Evolutionary conservation across 2,113 vertebrate species (phyloP), one percentile per base, ranked within the genome.

Genomic region (Hassar affinis): DNA sequence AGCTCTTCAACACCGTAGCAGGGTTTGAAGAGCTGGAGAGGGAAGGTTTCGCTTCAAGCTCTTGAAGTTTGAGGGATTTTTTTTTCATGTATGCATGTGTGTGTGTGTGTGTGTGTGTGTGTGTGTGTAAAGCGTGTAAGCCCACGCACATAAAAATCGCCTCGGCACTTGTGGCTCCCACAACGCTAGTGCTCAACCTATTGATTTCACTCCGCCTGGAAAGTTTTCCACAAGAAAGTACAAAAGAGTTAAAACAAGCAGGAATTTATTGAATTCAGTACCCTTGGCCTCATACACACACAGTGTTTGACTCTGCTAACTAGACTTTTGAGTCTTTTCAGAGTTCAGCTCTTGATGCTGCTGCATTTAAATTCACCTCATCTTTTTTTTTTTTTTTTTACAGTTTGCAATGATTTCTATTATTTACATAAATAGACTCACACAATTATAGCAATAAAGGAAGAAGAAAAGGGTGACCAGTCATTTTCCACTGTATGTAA

Each of bases 131-230:
- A 61, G 52, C 66, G 33, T 54, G 51, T 83, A 72, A 78, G 87
- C 87, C 80, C 80, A 86, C 87, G 77, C 85, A 86, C 80, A 85
- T 76, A 83, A 68, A 85, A 76, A 83, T 81, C 71, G 78, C 79
- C 82, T 84, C 66, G 69, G 82, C 59, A 79, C 80, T 85, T 61
- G 83, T 78, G 83, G 81, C 81, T 81, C 85, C 84, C 81, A 78
- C 74, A 74, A 78, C 57, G 22, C 66, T 79, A 52, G 81, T 64
- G 69, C 81, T 80, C 81, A 85, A 87, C 88, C 88, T 87, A 87
- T 89, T 78, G 88, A 89, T 89, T 89, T 78, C 85, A 84, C 62
- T 83, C 77, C 35, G 51, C 76, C 86, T 79, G 76, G 64, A 84
- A 86, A 87, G 81, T 89, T 85, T 84, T 84, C 64, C n/a, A 17